Conservation (phyloP, 1,140 invertebrate genomes). For the Harlomillsia oculata region DNA sequence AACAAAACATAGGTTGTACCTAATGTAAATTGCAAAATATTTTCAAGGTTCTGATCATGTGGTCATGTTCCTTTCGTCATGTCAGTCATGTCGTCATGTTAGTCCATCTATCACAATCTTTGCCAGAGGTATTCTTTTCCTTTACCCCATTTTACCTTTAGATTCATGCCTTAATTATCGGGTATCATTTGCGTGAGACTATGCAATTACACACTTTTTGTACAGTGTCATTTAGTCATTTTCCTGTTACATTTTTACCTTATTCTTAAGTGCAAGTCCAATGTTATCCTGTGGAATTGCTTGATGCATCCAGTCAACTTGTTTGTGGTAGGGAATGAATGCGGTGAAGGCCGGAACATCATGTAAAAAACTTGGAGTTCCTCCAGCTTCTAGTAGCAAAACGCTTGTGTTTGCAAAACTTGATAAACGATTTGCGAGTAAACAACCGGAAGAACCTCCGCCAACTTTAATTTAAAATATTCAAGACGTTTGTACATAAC, state of each 20-base stretch:
- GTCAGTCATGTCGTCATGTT: no score
- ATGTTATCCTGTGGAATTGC: neutral
- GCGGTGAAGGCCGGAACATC: neutral
- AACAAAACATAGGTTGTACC: neutral
- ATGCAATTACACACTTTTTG: no score
- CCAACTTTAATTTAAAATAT: no score
- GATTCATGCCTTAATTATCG: no score
- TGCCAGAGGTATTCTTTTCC: no score
- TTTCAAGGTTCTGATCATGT: neutral
- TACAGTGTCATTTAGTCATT: no score
- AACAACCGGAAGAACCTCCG: constrained; percentile 46
- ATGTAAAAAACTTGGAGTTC: neutral
- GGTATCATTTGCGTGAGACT: no score
- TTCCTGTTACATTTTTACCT: neutral
- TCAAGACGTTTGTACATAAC: no score
- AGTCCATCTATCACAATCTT: no score
- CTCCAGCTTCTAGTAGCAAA: constrained; percentile 9
- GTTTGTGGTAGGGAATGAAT: neutral
- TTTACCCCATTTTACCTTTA: no score
- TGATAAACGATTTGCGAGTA: constrained; percentile 44
- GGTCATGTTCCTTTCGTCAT: no score
- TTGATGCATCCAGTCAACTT: neutral
- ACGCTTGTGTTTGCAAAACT: constrained; percentile 10
- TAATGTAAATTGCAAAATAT: neutral
- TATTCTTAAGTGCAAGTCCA: neutral